Conservation (phyloP, 1,140 invertebrate genomes). For the Pemphigus obesinymphae region DNA sequence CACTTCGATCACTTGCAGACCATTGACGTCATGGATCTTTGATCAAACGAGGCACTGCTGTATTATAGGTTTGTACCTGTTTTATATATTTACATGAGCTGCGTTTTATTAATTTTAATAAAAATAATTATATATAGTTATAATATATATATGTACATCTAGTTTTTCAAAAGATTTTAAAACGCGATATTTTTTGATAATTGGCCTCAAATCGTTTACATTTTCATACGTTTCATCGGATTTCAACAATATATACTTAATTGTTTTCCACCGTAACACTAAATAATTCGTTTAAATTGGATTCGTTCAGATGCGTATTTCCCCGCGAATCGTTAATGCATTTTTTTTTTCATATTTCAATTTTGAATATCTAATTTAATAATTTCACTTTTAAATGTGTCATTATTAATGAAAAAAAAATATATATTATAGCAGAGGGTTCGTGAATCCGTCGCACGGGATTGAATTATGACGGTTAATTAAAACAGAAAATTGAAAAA, state of each 20-base stretch:
- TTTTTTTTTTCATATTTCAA: not conserved
- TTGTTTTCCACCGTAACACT: no score
- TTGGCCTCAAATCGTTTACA: not conserved
- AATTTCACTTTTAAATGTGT: not conserved
- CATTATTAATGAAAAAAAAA: not conserved
- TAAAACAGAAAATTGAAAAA: conserved; percentile 22
- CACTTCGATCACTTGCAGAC: no score
- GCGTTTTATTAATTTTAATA: no score
- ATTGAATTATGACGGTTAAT: conserved; percentile 18
- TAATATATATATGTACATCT: no score
- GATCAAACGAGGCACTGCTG: no score
- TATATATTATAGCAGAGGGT: no score
- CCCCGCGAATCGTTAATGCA: not conserved
- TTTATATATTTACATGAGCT: no score
- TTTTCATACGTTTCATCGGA: no score
- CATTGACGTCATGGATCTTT: no score
- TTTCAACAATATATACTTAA: not conserved
- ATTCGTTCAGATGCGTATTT: not conserved
- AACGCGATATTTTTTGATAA: not conserved
- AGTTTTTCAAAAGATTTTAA: no score
- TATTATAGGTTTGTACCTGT: no score
- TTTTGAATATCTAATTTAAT: conserved; percentile 6
- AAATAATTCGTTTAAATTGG: not conserved
- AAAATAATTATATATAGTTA: no score
- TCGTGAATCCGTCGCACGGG: not conserved